Percentiles rank a stretch among this genome's conserved stretches.
Conservation (phyloP, 1,140 invertebrate genomes). For the Caenorhabditis tropicalis region DNA sequence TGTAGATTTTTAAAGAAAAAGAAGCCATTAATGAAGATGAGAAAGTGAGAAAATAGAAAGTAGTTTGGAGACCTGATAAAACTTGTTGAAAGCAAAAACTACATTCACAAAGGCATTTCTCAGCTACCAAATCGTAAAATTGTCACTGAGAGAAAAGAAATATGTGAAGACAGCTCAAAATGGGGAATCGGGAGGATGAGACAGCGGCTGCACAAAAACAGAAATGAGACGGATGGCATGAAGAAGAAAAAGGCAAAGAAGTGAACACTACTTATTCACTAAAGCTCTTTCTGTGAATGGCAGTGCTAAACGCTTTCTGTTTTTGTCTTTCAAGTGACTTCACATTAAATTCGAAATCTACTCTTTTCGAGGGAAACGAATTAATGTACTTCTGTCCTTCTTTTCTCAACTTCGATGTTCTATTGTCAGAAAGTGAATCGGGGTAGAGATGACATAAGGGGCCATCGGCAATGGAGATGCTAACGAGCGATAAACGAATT, state of each 20-base stretch:
- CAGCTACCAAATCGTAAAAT: not conserved
- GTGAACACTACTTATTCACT: conserved; percentile 28
- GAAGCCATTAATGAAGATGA: not conserved
- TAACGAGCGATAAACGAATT: conserved; percentile 45
- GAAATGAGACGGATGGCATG: conserved; percentile 37
- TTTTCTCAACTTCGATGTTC: not conserved
- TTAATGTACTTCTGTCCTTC: not conserved
- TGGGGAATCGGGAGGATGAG: not conserved
- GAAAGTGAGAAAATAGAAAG: not conserved
- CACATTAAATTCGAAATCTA: not conserved
- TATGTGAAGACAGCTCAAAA: conserved; percentile 40
- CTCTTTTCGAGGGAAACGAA: not conserved
- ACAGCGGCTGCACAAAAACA: conserved; percentile 23
- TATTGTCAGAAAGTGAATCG: conserved; percentile 33
- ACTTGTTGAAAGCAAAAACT: not conserved
- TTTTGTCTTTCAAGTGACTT: not conserved
- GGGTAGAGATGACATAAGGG: conserved; percentile 9
- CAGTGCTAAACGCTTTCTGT: not conserved
- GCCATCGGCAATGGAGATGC: conserved; percentile 36
- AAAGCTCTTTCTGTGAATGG: conserved; percentile 24
- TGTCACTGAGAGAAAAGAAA: not conserved
- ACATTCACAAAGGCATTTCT: not conserved
- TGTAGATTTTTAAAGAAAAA: not conserved
- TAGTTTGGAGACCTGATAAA: not conserved
- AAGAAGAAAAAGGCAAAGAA: not conserved